A percentile compares a stretch with the other conserved stretches of the same genome.
phyloP scores from a whole-genome alignment of 2,113 vertebrate species.

The Cebus imitator region DNA sequence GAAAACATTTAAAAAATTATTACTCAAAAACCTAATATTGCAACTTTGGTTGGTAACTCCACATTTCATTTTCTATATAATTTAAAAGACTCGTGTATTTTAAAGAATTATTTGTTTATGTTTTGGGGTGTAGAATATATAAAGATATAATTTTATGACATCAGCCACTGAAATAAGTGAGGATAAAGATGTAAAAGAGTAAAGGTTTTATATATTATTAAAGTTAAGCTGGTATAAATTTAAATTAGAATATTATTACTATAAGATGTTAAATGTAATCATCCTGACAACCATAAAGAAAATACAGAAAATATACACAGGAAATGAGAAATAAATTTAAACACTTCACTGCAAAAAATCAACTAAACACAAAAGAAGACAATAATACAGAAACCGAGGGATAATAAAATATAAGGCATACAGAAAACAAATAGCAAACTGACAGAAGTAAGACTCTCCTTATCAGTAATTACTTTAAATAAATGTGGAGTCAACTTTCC shows the following conservation, averaged over 20 bases:
- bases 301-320: neutral
- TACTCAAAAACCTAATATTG: neutral
- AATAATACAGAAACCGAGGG: neutral
- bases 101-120: neutral
- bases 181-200: neutral
- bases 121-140: neutral
- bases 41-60: neutral
- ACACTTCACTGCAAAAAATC: neutral
- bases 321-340: neutral
- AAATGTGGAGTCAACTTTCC: neutral
- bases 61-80: neutral
- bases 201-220: neutral
- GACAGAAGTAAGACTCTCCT: neutral
- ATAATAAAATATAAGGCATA: neutral
- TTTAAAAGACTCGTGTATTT: neutral
- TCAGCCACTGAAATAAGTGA: neutral
- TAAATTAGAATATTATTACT: neutral
- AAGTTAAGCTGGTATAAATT: neutral
- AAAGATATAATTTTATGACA: neutral
- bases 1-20: neutral
- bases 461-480: neutral
- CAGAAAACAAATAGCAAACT: neutral
- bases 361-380: neutral
- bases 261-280: neutral
- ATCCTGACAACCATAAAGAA: neutral